Evolutionary conservation across 2,797 vertebrate genomes (phyloP), one percentile per base, ranked within the genome.

Genomic region (Garrulus glandarius): DNA sequence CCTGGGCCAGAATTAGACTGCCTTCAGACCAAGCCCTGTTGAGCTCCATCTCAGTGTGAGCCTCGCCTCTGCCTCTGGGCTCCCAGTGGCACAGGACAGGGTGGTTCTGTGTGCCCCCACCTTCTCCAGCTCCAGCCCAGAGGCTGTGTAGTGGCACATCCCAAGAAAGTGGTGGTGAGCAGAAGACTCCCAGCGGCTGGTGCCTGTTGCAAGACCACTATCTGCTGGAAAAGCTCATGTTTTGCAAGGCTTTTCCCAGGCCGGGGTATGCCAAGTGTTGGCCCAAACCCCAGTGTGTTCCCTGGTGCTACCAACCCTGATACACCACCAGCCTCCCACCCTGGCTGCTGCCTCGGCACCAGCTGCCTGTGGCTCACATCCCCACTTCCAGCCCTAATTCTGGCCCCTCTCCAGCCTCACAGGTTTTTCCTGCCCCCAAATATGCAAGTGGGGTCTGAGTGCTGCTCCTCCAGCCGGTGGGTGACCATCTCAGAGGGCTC

Each of bases 1-100:
- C 77, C 86, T 8, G 29, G 70, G 87, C 85, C 91, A 92, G 77
- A 93, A 94, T 96, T 89, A 95, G 93, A 44, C 11, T 80, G 87
- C 41, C n/a, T 80, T 26, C 6, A 22, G 90, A 52, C 24, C 85
- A 47, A 93, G 49, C 67, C 77, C 68, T 3, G 16, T 2, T 79
- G 74, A 46, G 14, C 88, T 44, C 34, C 89, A 36, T 37, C 79
- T 92, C 95, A 84, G 0, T 9, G 7, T 24, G 24, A 80, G 70
- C 64, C 78, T 67, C 20, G 4, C 14, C 74, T 34, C n/a, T 76
- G 56, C 49, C 55, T 29, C 36, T 13, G 82, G 36, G 74, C 34
- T 68, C 64, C 63, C 7, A 1, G 56, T 29, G 36, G 13, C 4
- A 3, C 14, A 7, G 83, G 41, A 64, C 5, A 9, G n/a, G 39